Evolutionary conservation across 2,113 vertebrate genomes (phyloP).

Genomic region (Proterorhinus semilunaris): DNA sequence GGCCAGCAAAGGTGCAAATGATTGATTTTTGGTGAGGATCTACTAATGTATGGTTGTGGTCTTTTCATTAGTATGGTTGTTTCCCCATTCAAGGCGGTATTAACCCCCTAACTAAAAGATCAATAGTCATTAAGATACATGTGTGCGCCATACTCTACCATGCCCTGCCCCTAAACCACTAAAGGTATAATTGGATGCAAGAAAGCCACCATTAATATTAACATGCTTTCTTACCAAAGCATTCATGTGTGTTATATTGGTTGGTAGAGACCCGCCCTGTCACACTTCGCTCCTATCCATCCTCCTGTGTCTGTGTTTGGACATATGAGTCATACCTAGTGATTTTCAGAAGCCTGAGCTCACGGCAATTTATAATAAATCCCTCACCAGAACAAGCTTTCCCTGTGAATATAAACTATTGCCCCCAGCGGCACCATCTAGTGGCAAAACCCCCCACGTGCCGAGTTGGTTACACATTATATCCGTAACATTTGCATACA

Average conservation of each 20-base stretch:
- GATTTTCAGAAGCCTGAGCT: constrained; percentile 23
- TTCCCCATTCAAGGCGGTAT: no score
- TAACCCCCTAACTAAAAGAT: no score
- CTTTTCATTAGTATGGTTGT: no score
- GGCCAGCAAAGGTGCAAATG: no score
- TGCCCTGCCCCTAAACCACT: not conserved
- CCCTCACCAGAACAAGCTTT: constrained; percentile 7
- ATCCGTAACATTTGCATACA: not conserved
- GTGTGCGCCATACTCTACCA: not conserved
- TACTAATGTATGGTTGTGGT: no score
- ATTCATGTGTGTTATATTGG: not conserved
- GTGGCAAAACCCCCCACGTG: constrained; percentile 36
- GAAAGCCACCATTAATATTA: not conserved
- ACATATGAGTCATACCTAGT: constrained; percentile 14
- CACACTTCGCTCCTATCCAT: constrained; percentile 15
- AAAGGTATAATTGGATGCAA: not conserved
- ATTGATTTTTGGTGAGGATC: no score
- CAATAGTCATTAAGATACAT: not conserved
- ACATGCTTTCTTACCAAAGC: not conserved
- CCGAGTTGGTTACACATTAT: not conserved
- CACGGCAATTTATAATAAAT: constrained; percentile 32
- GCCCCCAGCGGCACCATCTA: constrained; percentile 51
- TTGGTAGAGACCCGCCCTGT: not conserved
- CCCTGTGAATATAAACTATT: constrained; percentile 37
- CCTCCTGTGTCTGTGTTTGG: constrained; percentile 32